These are phyloP conservation scores for Pachycephus smyrnensis DNA, from an alignment of 2,888 invertebrate species.

Conservation along the genomic window DNA sequence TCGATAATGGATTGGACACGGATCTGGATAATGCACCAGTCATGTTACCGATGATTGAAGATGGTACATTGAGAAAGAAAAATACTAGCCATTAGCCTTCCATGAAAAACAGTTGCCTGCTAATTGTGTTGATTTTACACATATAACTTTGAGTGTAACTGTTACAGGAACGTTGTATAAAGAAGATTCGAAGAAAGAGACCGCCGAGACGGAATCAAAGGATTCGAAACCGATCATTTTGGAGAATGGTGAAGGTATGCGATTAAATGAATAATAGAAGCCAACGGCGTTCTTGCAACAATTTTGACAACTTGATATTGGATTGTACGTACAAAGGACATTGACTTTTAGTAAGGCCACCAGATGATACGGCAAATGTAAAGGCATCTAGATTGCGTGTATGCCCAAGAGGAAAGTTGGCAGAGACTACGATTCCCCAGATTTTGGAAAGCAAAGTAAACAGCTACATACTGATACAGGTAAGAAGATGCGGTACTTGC, in stretches of 20 bases:
- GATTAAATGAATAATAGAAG: not conserved
- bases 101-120: no score
- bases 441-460: constrained; percentile 52
- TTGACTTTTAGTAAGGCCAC: constrained; percentile 23
- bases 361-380: not conserved
- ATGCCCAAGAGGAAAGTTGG: no score
- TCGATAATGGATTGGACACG: constrained; percentile 54
- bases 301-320: no score
- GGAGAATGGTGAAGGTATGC: constrained; percentile 54
- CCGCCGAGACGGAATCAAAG: constrained; percentile 21
- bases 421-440: constrained; percentile 41
- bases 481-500: not conserved
- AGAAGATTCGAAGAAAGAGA: constrained; percentile 32
- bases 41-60: constrained; percentile 52
- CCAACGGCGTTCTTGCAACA: no score
- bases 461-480: constrained; percentile 56
- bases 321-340: no score
- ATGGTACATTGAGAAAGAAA: constrained; percentile 32
- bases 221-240: constrained; percentile 50
- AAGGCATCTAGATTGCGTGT: constrained; percentile 29
- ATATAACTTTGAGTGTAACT: constrained; percentile 1
- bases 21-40: constrained; percentile 50
- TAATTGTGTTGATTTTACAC: no score
- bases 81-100: not conserved
- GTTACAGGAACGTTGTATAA: constrained; percentile 44